Base-by-base conservation (phyloP, 2,797 vertebrate species). In the Ctenopoma kingsleyae region DNA sequence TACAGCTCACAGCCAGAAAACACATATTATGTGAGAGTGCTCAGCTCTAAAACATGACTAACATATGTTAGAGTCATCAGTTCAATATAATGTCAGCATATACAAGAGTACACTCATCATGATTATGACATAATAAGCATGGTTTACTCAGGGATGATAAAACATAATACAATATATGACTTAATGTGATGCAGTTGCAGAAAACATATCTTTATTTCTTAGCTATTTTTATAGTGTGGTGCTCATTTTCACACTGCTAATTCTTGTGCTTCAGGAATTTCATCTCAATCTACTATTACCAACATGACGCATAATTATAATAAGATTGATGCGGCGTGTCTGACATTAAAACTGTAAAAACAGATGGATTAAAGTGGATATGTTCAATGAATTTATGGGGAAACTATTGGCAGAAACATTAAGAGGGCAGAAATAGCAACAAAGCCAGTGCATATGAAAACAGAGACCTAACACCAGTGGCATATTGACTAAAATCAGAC, bases 1-100 rank as follows among this genome's bases (percentile, higher is more conserved):
- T 82, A 88, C 73, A 82, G 52, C 69, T 75, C 78, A 44, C 44
- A 49, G 47, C 30, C 63, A 60, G 38, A 51, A 67, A 57, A 32
- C 27, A 58, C 10, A 63, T 64, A 53, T 46, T 6, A 71, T 27
- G 11, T 63, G 9, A 78, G 46, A 38, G 19, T 10, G 20, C 19
- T 48, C 8, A 30, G 12, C 17, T 27, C 16, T 16, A 25, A 8
- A 52, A 38, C 22, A 50, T 77, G 19, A 60, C 51, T 22, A 71
- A 51, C 58, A 77, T 66, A 40, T 69, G 67, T 16, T 62, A 47
- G 17, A 65, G 25, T 19, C 50, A 65, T 71, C 62, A 62, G 47
- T 40, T 10, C 3, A 40, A 60, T 25, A 36, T 57, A 56, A 10
- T 54, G 46, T 71, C 51, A 61, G 13, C 49, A 67, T 40, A 43